phyloP scores from a whole-genome alignment of 2,113 vertebrate genomes.

The Ailurus styani region DNA sequence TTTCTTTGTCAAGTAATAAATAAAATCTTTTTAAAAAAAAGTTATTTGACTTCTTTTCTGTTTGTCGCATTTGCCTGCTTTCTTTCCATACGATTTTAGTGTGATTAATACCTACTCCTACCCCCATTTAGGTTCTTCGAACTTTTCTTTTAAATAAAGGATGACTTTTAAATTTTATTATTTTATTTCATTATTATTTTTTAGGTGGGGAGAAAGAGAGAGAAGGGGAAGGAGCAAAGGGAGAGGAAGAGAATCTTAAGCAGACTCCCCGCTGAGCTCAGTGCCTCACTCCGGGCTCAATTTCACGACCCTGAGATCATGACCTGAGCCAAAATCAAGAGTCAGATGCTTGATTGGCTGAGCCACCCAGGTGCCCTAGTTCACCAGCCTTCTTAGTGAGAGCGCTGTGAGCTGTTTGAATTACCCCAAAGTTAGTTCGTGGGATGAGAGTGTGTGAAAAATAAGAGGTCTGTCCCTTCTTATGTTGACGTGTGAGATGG shows the following conservation, averaged over 20 bases:
- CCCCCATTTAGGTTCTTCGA: accelerated
- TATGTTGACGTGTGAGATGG: too few species aligned
- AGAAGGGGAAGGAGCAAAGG: not conserved
- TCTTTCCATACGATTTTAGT: not conserved
- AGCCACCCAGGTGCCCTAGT: not conserved
- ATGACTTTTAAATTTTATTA: not conserved
- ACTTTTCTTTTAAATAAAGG: too few species aligned
- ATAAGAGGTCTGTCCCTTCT: not conserved
- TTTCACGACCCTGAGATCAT: not conserved
- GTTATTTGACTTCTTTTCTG: not conserved
- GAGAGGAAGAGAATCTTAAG: not conserved
- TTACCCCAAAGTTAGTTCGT: too few species aligned
- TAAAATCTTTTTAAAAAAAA: not conserved
- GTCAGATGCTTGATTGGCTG: not conserved
- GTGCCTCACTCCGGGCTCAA: not conserved
- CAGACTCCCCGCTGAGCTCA: not conserved
- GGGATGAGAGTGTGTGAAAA: accelerated
- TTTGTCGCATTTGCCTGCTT: not conserved
- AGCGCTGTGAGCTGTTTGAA: not conserved
- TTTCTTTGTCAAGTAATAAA: not conserved
- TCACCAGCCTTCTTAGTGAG: not conserved
- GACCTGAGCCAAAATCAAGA: not conserved
- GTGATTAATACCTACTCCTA: not conserved
- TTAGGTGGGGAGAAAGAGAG: not conserved
- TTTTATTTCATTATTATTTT: not conserved